Percentiles rank a stretch among this genome's conserved stretches.
phyloP scores from a whole-genome alignment of 1,140 invertebrate genomes.

The Macrostomum lignano region DNA sequence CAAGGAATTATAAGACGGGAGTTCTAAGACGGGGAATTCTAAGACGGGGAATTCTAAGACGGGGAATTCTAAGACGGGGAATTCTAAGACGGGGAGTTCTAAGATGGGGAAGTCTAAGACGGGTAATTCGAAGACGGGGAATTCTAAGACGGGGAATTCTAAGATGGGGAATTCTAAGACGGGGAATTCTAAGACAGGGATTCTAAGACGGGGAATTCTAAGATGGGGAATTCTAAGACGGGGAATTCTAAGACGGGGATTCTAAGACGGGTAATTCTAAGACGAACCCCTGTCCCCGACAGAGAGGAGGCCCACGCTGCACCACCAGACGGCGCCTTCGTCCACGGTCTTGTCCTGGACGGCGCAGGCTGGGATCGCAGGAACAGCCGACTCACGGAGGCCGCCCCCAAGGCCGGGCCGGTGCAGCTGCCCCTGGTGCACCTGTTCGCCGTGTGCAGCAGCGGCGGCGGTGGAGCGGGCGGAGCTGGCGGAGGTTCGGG shows the following conservation, averaged over 20 bases:
- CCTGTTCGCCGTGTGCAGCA: constrained; percentile 67
- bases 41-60: too few relatives aligned
- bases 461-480: constrained; percentile 39
- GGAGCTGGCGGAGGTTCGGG: too few relatives aligned
- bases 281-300: too few relatives aligned
- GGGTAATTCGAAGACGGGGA: too few relatives aligned
- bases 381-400: constrained; percentile 19
- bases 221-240: constrained; percentile 29
- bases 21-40: too few relatives aligned
- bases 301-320: constrained; percentile 51
- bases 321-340: constrained; percentile 41
- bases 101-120: too few relatives aligned
- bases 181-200: constrained; percentile 24
- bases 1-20: too few relatives aligned
- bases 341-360: constrained; percentile 23
- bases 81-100: too few relatives aligned
- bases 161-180: constrained; percentile 24
- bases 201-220: constrained; percentile 18
- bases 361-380: constrained; percentile 25
- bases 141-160: too few relatives aligned
- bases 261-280: too few relatives aligned
- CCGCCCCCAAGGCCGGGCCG: constrained; percentile 23
- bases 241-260: constrained; percentile 38
- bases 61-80: too few relatives aligned
- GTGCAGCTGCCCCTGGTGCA: constrained; percentile 33